These are phyloP conservation scores for Reticulitermes lucifugus DNA, from an alignment of 2,888 invertebrate species.

Conservation along the genomic window DNA sequence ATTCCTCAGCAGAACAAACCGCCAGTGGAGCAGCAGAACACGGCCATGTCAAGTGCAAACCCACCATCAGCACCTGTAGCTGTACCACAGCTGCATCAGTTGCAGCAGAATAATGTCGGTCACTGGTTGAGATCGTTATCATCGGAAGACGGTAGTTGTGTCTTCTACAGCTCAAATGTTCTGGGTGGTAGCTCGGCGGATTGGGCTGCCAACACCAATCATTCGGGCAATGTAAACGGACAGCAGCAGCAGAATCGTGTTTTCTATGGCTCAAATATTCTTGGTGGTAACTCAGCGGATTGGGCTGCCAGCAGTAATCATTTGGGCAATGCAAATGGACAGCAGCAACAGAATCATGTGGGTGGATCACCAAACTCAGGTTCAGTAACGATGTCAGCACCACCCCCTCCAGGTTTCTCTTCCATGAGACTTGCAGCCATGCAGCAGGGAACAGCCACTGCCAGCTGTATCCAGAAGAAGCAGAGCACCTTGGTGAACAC, in stretches of 20 bases:
- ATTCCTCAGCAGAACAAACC: not conserved
- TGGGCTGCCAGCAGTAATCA: conserved; percentile 11
- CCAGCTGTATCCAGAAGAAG: conserved; percentile 18
- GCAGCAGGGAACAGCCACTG: not conserved
- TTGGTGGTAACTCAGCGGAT: conserved; percentile 18
- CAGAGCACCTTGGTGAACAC: not conserved
- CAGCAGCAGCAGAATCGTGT: conserved; percentile 8
- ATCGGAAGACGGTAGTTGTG: conserved; percentile 15
- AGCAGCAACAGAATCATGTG: conserved; percentile 7
- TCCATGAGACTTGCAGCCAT: conserved; percentile 27
- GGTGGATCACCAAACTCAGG: conserved; percentile 11
- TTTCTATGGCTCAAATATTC: conserved; percentile 18
- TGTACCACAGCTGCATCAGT: not conserved
- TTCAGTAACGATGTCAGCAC: conserved; percentile 12
- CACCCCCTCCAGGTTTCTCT: conserved; percentile 45
- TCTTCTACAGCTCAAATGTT: conserved; percentile 31
- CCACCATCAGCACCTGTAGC: not conserved
- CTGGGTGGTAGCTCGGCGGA: conserved; percentile 12
- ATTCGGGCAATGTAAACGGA: too few species aligned
- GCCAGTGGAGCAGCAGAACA: not conserved
- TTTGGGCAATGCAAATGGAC: not conserved
- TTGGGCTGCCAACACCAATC: conserved; percentile 22
- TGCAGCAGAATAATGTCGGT: not conserved
- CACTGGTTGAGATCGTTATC: conserved; percentile 35
- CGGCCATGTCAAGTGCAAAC: not conserved